These are phyloP conservation scores for Trichogramma pretiosum DNA, from an alignment of 1,140 invertebrate genomes.

Conservation along the genomic window DNA sequence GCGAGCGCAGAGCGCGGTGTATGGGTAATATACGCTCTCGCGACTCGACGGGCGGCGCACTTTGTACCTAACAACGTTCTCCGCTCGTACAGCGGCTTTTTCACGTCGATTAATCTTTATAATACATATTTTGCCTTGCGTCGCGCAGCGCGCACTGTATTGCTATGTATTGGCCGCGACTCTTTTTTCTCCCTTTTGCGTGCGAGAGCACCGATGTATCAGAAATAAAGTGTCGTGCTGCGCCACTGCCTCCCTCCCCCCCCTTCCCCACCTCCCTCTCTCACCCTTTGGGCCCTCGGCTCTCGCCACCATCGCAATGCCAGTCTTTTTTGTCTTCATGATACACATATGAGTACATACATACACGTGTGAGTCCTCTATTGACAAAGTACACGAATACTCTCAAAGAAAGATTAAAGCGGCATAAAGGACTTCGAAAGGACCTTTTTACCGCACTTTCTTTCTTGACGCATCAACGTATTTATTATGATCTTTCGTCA, in stretches of 20 bases:
- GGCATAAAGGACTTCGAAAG: no score
- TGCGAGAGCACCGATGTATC: slow-evolving; percentile 35
- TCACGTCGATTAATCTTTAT: slow-evolving; percentile 47
- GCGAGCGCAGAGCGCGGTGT: slow-evolving; percentile 38
- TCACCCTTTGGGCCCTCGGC: neutral
- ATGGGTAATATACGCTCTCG: slow-evolving; percentile 42
- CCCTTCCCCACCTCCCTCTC: neutral
- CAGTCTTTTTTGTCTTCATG: neutral
- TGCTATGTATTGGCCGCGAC: slow-evolving; percentile 1
- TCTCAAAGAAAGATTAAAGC: neutral
- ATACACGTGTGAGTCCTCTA: no score
- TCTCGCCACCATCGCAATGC: neutral
- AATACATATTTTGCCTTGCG: slow-evolving; percentile 38
- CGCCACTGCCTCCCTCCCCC: slow-evolving; percentile 20
- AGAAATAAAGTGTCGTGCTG: slow-evolving; percentile 41
- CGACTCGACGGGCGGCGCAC: slow-evolving; percentile 46
- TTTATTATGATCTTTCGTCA: no score
- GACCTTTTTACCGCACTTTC: no score
- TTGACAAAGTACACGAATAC: neutral
- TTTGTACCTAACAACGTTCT: slow-evolving; percentile 46
- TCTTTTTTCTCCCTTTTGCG: no score
- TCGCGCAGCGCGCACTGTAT: slow-evolving; percentile 21
- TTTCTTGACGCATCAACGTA: no score
- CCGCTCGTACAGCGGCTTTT: slow-evolving; percentile 22
- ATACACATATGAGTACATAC: neutral